Evolutionary conservation across 2,797 vertebrate species (phyloP), one percentile per base, ranked within the genome.

Genomic region (Rhabdophis nuchalis): DNA sequence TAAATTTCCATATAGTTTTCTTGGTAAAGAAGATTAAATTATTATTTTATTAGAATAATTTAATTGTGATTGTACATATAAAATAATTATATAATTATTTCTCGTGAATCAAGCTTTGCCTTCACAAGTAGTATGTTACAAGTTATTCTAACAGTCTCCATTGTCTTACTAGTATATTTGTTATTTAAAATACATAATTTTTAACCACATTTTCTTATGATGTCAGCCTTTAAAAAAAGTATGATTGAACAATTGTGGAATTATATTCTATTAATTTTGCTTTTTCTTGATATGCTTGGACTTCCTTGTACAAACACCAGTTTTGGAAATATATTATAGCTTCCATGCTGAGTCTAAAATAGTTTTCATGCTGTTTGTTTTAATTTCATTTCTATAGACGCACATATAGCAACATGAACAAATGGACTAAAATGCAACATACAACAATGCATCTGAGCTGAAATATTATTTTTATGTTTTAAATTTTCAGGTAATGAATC

Each of bases 291-390:
- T 25, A 86, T 41, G 10, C 25, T 91, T 85, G 1, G 46, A 57
- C 41, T 94, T 90, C 29, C 27, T 77, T 87, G 91, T 61, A 87
- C 56, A 53, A 54, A 86, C 56, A 87, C 41, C 92, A 85, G 46
- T 90, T 93, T 82, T 85, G 60, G 60, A 60, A 57, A 29, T 57
- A 56, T 89, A 86, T 87, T 82, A 56, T 64, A 88, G 46, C 50
- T 89, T 89, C 29, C 87, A 89, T 91, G 87, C 92, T 89, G 87
- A 58, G 60, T 86, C 60, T 86, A 90, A 92, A 90, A 90, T 52
- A 90, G 85, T 85, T 16, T 87, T 64, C 92, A 90, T 92, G 92
- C 89, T 92, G 92, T 57, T 92, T 92, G 89, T 90, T 92, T 92
- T 92, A 92, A 90, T 93, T 93, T 93, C 82, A 60, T 89, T 93